Evolutionary conservation across 2,113 vertebrate genomes (phyloP).

Genomic region (Orientallactaga bullata): DNA sequence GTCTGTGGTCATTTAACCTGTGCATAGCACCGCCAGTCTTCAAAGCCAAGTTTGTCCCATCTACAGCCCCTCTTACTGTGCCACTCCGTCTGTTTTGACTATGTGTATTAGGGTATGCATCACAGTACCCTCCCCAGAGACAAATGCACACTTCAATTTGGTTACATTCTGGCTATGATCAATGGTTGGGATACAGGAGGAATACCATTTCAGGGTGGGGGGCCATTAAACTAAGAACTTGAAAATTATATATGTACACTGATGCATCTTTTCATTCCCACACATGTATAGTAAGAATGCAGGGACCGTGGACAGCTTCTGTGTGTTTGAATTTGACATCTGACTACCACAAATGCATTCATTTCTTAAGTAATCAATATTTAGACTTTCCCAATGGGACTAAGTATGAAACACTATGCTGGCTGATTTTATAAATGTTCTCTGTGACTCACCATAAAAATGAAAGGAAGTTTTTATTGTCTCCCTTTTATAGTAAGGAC

Average conservation of each 20-base stretch:
- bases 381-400: not conserved
- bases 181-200: not conserved
- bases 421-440: not conserved
- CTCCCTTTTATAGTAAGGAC: not conserved
- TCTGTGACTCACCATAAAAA: not conserved
- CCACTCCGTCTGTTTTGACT: not conserved
- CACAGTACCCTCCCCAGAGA: not conserved
- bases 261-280: constrained; percentile 11
- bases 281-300: constrained; percentile 16
- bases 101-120: not conserved
- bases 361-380: not conserved
- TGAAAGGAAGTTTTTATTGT: constrained; percentile 15
- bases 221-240: not conserved
- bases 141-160: not conserved
- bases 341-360: not conserved
- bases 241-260: not conserved
- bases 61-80: not conserved
- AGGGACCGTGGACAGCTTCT: not conserved
- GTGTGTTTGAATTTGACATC: not conserved
- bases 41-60: not conserved
- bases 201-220: not conserved
- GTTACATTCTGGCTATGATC: not conserved
- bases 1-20: not conserved
- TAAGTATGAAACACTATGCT: not conserved
- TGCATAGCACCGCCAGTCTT: not conserved